These are phyloP conservation scores for Ruditapes philippinarum DNA, from an alignment of 1,140 invertebrate species.

Conservation along the genomic window DNA sequence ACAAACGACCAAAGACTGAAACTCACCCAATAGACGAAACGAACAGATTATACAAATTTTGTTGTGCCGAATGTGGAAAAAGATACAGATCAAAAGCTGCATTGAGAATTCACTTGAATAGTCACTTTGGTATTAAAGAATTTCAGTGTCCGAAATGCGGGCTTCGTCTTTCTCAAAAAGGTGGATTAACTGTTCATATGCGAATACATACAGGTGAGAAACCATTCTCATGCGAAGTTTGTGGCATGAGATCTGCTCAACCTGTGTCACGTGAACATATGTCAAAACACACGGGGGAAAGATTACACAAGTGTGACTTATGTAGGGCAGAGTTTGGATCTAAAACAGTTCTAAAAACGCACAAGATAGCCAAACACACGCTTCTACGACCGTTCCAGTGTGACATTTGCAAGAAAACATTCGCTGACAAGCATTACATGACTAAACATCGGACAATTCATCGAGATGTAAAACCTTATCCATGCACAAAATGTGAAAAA, in stretches of 20 bases:
- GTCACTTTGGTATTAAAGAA: background rate
- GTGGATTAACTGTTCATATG: background rate
- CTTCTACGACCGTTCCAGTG: background rate
- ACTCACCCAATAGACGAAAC: background rate
- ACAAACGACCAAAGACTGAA: background rate
- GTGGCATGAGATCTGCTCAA: background rate
- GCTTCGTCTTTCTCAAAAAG: background rate
- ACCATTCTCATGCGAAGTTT: background rate
- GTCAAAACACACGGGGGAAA: background rate
- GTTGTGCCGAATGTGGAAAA: background rate
- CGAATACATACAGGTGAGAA: background rate
- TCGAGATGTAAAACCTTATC: background rate
- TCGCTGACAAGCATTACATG: background rate
- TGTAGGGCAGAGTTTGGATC: background rate
- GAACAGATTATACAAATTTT: background rate
- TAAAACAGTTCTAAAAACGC: background rate
- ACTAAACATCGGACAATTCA: background rate
- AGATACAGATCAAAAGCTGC: background rate
- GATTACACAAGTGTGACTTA: background rate
- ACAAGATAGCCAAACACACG: background rate
- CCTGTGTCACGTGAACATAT: background rate
- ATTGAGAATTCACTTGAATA: background rate
- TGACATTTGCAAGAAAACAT: background rate
- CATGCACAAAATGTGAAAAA: background rate
- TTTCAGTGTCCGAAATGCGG: background rate